A percentile compares a stretch with the other conserved stretches of the same genome.
Conservation (phyloP, 37 sponge, comb jelly and placozoan species). For the Diacarnus erythraeanus region DNA sequence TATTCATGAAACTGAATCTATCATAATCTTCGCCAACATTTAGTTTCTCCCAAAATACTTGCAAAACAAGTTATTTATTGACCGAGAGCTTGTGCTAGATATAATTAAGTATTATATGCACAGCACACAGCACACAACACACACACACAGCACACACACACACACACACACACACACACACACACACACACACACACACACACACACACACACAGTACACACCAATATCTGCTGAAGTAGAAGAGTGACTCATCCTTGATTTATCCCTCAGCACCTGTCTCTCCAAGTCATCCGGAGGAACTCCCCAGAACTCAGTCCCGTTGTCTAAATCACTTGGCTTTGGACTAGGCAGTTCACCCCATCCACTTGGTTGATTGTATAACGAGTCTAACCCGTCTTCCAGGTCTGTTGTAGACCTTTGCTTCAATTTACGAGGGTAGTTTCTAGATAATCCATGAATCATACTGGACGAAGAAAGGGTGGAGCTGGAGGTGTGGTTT, state of each 20-base stretch:
- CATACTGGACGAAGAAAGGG: too few species aligned
- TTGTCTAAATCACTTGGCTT: conserved; percentile 54
- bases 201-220: background rate
- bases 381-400: conserved; percentile 48
- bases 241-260: background rate
- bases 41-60: too few species aligned
- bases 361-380: conserved; percentile 69
- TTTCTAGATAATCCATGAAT: too few species aligned
- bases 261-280: conserved; percentile 2
- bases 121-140: too few species aligned
- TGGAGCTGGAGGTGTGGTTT: background rate
- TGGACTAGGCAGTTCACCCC: conserved; percentile 79
- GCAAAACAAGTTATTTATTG: too few species aligned
- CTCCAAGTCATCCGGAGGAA: conserved; percentile 38
- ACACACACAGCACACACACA: too few species aligned
- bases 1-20: too few species aligned
- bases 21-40: too few species aligned
- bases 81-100: too few species aligned
- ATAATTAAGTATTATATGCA: too few species aligned
- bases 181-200: background rate
- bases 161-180: too few species aligned
- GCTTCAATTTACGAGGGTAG: conserved; percentile 4
- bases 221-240: background rate
- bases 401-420: conserved; percentile 26
- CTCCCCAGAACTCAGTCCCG: conserved; percentile 76